Evolutionary conservation across 2,113 vertebrate genomes (phyloP).

Genomic region (Phylloscopus trochilus): DNA sequence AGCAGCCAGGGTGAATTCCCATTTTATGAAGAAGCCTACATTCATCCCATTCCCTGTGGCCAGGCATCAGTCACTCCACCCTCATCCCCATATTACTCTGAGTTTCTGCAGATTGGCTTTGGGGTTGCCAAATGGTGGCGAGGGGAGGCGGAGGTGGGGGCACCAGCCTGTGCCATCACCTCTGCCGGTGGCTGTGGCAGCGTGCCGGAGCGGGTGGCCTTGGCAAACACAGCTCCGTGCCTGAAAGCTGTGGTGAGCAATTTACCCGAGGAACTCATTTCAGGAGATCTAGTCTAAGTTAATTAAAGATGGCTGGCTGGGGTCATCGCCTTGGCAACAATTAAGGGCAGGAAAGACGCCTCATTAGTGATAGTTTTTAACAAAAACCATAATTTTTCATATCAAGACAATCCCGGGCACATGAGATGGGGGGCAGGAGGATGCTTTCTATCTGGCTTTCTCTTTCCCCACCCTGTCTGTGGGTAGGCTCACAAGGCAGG

Average conservation of each 20-base stretch:
- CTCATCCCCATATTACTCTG: background rate
- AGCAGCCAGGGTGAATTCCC: background rate
- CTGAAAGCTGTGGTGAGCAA: slow-evolving; percentile 68
- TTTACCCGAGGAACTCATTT: slow-evolving; percentile 77
- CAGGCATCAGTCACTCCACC: background rate
- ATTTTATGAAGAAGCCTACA: background rate
- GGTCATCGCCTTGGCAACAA: slow-evolving; percentile 85
- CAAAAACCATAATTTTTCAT: slow-evolving; percentile 65
- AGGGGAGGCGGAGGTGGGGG: background rate
- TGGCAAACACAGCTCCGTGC: slow-evolving; percentile 65
- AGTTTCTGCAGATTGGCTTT: background rate
- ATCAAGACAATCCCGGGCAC: slow-evolving; percentile 23
- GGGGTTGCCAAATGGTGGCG: background rate
- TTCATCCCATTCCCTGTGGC: background rate
- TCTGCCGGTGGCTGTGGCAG: background rate
- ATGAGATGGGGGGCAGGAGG: background rate
- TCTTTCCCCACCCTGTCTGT: background rate
- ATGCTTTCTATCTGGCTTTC: background rate
- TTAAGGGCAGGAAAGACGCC: slow-evolving; percentile 75
- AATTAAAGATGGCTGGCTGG: slow-evolving; percentile 82
- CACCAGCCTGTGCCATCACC: background rate
- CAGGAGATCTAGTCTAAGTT: slow-evolving; percentile 74
- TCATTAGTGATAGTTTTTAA: slow-evolving; percentile 76
- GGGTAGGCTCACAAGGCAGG: background rate
- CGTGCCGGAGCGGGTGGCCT: background rate